phyloP scores from a whole-genome alignment of 1,140 invertebrate species.

The Platorchestia sp. region DNA sequence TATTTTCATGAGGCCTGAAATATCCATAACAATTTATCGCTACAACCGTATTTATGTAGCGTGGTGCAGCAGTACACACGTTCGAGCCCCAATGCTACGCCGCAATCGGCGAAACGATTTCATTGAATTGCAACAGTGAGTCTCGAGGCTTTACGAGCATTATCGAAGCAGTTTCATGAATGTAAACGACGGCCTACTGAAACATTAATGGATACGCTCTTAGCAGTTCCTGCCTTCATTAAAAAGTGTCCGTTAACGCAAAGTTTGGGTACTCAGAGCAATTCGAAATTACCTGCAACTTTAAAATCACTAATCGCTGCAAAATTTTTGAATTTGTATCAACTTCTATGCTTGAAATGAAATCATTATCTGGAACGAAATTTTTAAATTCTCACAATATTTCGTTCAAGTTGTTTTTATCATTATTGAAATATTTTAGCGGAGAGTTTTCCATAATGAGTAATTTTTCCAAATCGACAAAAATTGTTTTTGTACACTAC shows the following conservation, averaged over 20 bases:
- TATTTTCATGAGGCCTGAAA: not conserved
- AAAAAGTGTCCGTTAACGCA: not conserved
- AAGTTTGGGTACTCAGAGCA: not conserved
- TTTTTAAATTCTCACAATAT: no score
- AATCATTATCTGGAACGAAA: no score
- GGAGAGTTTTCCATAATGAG: no score
- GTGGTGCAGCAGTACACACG: not conserved
- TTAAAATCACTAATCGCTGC: not conserved
- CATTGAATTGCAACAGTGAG: not conserved
- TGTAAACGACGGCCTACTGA: not conserved
- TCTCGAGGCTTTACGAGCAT: not conserved
- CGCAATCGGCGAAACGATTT: not conserved
- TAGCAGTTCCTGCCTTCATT: not conserved
- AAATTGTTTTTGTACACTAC: no score
- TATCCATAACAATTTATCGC: not conserved
- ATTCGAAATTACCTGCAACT: not conserved
- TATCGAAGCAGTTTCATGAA: not conserved
- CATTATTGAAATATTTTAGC: no score
- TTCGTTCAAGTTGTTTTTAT: no score
- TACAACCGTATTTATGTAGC: not conserved
- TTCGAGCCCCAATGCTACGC: not conserved
- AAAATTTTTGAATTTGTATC: no score
- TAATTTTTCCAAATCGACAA: no score
- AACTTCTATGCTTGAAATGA: no score
- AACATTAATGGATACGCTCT: not conserved